Conservation (phyloP, 2,888 invertebrate genomes). For the Sisyra nigra region DNA sequence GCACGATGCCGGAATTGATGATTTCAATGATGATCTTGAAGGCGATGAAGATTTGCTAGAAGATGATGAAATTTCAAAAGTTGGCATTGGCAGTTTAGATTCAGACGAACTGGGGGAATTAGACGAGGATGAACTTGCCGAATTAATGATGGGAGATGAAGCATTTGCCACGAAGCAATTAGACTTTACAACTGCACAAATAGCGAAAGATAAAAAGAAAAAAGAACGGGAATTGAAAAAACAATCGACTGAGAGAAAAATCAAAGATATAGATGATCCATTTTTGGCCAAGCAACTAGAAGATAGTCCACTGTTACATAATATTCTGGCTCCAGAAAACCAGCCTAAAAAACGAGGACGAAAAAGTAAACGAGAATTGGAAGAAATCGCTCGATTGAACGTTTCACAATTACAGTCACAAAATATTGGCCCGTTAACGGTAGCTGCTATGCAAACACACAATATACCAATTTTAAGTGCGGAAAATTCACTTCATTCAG, state of each 20-base stretch:
- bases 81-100: conserved; percentile 2
- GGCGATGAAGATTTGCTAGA: conserved; percentile 13
- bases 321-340: conserved; percentile 23
- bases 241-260: conserved; percentile 31
- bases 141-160: conserved; percentile 45
- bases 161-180: conserved; percentile 38
- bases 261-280: conserved; percentile 23
- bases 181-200: conserved; percentile 29
- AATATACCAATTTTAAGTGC: no score
- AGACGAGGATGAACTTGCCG: conserved; percentile 25
- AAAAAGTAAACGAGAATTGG: conserved; percentile 17
- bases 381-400: neutral
- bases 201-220: conserved; percentile 36
- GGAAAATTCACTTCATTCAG: no score
- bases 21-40: conserved; percentile 20
- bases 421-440: no score
- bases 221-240: conserved; percentile 34
- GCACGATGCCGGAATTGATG: neutral
- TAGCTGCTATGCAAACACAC: no score
- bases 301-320: conserved; percentile 13
- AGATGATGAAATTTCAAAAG: conserved; percentile 9
- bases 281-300: conserved; percentile 3
- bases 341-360: conserved; percentile 24
- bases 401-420: neutral
- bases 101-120: conserved; percentile 24